These are phyloP conservation scores for Cercopithecus mona DNA, from an alignment of 2,113 vertebrate genomes.

Conservation along the genomic window DNA sequence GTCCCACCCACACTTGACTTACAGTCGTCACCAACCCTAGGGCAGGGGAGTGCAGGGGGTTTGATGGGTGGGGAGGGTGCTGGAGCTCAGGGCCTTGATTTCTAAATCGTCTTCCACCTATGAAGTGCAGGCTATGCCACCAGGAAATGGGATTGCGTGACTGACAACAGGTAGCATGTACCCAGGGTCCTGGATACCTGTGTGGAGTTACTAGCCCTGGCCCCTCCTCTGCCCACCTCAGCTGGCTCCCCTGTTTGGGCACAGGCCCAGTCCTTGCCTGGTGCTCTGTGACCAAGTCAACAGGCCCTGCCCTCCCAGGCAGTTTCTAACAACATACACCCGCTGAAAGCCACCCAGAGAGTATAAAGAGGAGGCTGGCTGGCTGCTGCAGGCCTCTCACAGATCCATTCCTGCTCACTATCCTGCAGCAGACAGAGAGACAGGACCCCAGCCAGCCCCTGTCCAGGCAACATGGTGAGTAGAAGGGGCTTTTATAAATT, in stretches of 20 bases:
- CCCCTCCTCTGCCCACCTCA: neutral
- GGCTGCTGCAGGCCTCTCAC: neutral
- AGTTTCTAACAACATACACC: conserved; percentile 47
- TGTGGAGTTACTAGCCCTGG: neutral
- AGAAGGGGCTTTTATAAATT: no score
- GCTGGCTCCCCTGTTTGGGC: neutral
- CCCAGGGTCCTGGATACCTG: neutral
- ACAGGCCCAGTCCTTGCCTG: neutral
- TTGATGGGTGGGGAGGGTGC: no score
- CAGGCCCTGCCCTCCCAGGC: neutral
- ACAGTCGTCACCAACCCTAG: neutral
- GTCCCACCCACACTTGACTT: neutral
- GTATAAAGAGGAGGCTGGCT: neutral
- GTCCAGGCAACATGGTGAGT: conserved; percentile 43
- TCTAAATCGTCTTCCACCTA: neutral
- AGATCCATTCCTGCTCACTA: neutral
- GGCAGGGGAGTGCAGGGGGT: neutral
- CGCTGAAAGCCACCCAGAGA: neutral
- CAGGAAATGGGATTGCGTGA: neutral
- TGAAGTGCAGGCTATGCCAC: neutral
- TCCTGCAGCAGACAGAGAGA: neutral
- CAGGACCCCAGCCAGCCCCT: neutral
- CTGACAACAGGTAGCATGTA: neutral
- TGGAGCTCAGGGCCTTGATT: neutral
- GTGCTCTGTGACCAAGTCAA: conserved; percentile 49